Conservation (phyloP, 2,888 invertebrate species). For the Belgica antarctica region DNA sequence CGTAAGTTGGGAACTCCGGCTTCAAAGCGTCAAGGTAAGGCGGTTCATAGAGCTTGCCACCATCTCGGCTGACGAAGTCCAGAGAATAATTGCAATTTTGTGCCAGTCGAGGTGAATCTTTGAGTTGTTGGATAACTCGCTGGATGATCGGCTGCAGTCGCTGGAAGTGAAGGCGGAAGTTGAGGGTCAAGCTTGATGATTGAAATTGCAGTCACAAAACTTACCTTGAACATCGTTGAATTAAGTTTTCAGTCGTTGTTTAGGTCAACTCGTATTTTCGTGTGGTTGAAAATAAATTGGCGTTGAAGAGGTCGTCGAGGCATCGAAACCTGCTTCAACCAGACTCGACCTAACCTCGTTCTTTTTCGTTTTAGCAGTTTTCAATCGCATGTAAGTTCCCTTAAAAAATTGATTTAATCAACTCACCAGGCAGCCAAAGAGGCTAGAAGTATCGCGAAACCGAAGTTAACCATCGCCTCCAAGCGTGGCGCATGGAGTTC, state of each 20-base stretch:
- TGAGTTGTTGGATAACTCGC: background rate
- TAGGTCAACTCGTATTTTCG: no score
- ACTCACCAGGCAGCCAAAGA: no score
- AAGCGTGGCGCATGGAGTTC: background rate
- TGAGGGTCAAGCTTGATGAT: background rate
- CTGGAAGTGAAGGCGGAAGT: background rate
- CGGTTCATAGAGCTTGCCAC: conserved; percentile 31
- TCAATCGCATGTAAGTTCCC: background rate
- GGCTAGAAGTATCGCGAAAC: background rate
- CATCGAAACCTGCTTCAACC: background rate
- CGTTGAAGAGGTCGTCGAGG: no score
- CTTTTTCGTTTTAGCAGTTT: conserved; percentile 12
- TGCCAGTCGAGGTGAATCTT: no score
- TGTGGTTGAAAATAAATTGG: no score
- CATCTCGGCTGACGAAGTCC: background rate
- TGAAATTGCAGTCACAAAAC: background rate
- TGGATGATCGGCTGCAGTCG: background rate
- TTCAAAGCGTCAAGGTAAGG: conserved; percentile 48
- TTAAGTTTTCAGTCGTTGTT: no score
- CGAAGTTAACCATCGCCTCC: background rate
- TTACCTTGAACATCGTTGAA: background rate
- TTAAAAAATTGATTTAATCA: no score
- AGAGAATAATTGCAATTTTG: background rate
- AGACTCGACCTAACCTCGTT: background rate
- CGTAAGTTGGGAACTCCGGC: conserved; percentile 69